Conservation (phyloP, 2,797 vertebrate species). For the Kryptopterus vitreolus region DNA sequence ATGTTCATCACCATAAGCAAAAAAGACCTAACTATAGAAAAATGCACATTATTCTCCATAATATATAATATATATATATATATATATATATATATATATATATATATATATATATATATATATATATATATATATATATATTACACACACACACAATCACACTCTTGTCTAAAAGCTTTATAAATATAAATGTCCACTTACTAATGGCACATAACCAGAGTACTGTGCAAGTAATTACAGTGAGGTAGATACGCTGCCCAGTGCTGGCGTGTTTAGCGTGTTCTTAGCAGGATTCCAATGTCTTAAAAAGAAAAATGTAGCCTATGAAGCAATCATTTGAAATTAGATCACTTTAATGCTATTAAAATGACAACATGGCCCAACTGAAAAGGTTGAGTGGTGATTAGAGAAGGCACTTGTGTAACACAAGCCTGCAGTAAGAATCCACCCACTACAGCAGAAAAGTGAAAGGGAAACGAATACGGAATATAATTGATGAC, state of each 20-base stretch:
- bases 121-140: too few species aligned
- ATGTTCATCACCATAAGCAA: too few species aligned
- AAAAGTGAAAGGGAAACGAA: constrained; percentile 49
- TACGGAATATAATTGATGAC: constrained; percentile 64
- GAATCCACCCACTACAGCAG: constrained; percentile 32
- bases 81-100: too few species aligned
- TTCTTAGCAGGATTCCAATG: neutral
- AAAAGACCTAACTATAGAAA: neutral
- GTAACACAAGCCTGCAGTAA: constrained; percentile 31
- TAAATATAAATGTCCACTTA: constrained; percentile 15
- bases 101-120: too few species aligned
- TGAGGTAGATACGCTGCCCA: neutral
- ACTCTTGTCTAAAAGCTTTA: constrained; percentile 1
- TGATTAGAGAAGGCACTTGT: constrained; percentile 36
- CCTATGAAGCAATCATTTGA: constrained; percentile 43
- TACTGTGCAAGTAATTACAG: neutral
- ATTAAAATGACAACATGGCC: constrained; percentile 46
- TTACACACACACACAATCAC: constrained; percentile 12
- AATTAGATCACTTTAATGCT: constrained; percentile 51
- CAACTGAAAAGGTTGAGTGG: constrained; percentile 42
- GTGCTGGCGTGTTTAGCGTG: neutral
- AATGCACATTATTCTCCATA: neutral
- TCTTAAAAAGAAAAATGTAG: constrained; percentile 34
- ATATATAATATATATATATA: too few species aligned
- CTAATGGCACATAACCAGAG: neutral